phyloP scores from a whole-genome alignment of 2,113 vertebrate species.

The Recurvirostra avosetta region DNA sequence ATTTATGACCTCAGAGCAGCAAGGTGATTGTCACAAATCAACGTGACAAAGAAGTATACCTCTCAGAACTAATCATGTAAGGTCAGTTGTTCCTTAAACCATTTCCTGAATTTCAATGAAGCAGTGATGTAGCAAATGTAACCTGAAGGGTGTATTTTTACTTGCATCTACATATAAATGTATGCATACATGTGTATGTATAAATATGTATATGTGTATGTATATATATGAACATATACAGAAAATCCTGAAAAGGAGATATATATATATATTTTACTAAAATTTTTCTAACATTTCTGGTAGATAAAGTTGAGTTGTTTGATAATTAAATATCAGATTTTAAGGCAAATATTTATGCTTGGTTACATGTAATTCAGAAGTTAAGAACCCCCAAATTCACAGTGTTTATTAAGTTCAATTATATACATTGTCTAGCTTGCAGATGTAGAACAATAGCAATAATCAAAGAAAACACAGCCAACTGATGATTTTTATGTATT shows the following conservation, averaged over 20 bases:
- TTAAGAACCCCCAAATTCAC: neutral
- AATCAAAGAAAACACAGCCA: neutral
- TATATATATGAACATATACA: neutral
- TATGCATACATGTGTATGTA: accelerated
- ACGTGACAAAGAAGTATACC: slow-evolving; percentile 23
- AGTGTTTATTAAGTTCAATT: neutral
- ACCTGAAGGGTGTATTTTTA: neutral
- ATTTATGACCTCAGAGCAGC: neutral
- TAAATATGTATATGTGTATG: neutral
- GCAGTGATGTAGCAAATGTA: neutral
- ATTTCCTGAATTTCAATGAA: neutral
- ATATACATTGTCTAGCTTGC: neutral
- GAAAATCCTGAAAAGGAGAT: neutral
- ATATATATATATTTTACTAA: neutral
- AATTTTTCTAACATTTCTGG: neutral
- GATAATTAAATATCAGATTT: neutral
- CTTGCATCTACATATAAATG: neutral
- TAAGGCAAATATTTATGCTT: neutral
- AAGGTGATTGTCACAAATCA: slow-evolving; percentile 49
- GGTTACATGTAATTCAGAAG: neutral
- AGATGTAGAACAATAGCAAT: neutral
- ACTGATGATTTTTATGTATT: neutral
- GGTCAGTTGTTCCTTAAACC: slow-evolving; percentile 5
- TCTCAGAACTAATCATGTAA: slow-evolving; percentile 28
- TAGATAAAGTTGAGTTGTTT: neutral